Percentiles rank a stretch among this genome's conserved stretches.
These are phyloP conservation scores for Microcebus ravelobensis DNA, from an alignment of 2,113 vertebrate species.

Conservation along the genomic window DNA sequence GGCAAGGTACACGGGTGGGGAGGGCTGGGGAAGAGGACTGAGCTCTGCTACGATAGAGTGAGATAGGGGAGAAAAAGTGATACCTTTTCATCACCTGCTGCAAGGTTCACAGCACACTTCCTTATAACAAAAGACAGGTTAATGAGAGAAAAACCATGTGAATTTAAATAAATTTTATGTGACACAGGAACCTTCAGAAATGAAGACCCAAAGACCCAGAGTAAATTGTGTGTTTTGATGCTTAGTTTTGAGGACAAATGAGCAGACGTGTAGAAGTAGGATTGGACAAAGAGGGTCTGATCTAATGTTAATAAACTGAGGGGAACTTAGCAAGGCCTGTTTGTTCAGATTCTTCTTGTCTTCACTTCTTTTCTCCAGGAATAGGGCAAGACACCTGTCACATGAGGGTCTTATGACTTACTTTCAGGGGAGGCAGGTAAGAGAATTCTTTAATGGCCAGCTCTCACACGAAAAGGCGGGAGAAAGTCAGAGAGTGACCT, in stretches of 20 bases:
- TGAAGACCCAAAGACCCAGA: background rate
- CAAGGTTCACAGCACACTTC: background rate
- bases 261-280: background rate
- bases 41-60: background rate
- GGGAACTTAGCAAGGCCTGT: background rate
- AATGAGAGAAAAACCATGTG: background rate
- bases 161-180: background rate
- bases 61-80: background rate
- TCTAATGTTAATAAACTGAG: background rate
- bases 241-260: background rate
- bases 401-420: background rate
- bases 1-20: background rate
- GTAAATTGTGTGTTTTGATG: background rate
- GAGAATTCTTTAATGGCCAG: background rate
- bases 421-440: background rate
- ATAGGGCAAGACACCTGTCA: background rate
- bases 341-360: background rate
- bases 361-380: background rate
- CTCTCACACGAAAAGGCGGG: background rate
- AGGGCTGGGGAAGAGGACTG: background rate
- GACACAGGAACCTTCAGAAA: background rate
- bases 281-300: background rate
- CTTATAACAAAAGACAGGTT: background rate
- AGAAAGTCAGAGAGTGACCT: background rate
- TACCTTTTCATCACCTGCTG: background rate